phyloP scores from a whole-genome alignment of 2,113 vertebrate genomes.

The Balaeniceps rex region DNA sequence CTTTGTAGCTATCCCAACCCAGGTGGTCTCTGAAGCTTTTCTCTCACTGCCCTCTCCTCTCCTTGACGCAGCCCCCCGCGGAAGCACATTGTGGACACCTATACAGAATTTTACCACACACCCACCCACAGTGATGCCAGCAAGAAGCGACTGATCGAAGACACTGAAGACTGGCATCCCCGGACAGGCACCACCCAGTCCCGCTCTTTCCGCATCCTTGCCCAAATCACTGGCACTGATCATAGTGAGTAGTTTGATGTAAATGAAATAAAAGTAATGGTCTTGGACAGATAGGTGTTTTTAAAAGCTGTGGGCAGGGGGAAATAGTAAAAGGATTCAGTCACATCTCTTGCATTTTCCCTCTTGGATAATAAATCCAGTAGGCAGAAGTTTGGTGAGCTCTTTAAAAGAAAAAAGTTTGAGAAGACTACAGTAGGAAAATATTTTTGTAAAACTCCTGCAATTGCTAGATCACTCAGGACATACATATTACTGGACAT shows the following conservation, averaged over 20 bases:
- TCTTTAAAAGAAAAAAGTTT: background rate
- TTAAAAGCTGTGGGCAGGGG: rapidly evolving
- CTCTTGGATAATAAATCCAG: background rate
- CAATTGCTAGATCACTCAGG: background rate
- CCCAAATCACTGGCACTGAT: slow-evolving; percentile 96
- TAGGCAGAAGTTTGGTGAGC: background rate
- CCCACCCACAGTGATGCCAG: slow-evolving; percentile 90
- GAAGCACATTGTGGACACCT: slow-evolving; percentile 87
- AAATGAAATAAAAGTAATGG: rapidly evolving
- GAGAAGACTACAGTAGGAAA: background rate
- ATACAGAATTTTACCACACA: slow-evolving; percentile 92
- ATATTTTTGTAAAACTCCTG: background rate
- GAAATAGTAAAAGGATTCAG: background rate
- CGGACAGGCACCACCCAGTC: slow-evolving; percentile 93
- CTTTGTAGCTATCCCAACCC: too few relatives aligned
- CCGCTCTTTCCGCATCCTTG: slow-evolving; percentile 94
- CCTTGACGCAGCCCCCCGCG: slow-evolving; percentile 75
- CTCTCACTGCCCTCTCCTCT: background rate
- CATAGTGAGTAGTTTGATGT: slow-evolving; percentile 66
- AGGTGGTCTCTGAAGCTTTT: rapidly evolving
- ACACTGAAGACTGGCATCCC: slow-evolving; percentile 96
- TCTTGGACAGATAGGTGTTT: background rate
- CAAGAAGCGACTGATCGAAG: slow-evolving; percentile 92
- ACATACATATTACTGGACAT: rapidly evolving
- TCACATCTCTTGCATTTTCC: background rate